phyloP scores from a whole-genome alignment of 2,797 vertebrate genomes.

The Syngnathus acus region DNA sequence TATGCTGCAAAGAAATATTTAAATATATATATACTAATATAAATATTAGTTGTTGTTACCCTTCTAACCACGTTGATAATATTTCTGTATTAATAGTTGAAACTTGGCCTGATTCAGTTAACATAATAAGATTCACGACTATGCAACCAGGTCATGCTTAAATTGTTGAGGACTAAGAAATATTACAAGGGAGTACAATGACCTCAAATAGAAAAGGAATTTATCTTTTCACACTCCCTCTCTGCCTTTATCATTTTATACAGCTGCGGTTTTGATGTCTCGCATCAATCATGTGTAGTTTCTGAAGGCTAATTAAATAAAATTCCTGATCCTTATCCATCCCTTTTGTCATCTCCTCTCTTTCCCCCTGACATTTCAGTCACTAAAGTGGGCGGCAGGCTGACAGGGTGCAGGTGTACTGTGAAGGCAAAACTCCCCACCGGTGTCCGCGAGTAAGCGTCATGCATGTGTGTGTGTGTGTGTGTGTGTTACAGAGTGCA shows the following conservation, averaged over 20 bases:
- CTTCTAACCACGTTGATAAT: neutral
- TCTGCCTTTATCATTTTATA: neutral
- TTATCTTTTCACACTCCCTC: neutral
- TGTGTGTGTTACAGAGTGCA: slow-evolving; percentile 25
- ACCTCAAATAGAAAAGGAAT: slow-evolving; percentile 2
- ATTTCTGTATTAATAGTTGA: too few species aligned
- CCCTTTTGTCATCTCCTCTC: slow-evolving; percentile 12
- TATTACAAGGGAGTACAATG: neutral
- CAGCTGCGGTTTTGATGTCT: neutral
- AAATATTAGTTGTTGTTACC: neutral
- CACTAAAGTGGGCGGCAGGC: slow-evolving; percentile 41
- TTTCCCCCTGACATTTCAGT: slow-evolving; percentile 43
- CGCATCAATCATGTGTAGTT: slow-evolving; percentile 21
- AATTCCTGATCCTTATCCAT: slow-evolving; percentile 19
- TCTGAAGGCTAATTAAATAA: slow-evolving; percentile 17
- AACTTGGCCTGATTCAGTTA: neutral
- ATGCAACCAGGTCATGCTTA: neutral
- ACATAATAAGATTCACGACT: neutral
- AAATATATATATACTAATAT: too few species aligned
- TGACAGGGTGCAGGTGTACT: slow-evolving; percentile 44
- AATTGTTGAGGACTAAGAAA: neutral
- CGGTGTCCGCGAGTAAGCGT: slow-evolving; percentile 24
- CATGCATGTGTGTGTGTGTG: slow-evolving; percentile 9
- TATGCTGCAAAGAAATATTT: neutral
- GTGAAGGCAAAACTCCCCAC: slow-evolving; percentile 56